Evolutionary conservation across 2,113 vertebrate species (phyloP), one percentile per base, ranked within the genome.

Genomic region (Pitta sordida): DNA sequence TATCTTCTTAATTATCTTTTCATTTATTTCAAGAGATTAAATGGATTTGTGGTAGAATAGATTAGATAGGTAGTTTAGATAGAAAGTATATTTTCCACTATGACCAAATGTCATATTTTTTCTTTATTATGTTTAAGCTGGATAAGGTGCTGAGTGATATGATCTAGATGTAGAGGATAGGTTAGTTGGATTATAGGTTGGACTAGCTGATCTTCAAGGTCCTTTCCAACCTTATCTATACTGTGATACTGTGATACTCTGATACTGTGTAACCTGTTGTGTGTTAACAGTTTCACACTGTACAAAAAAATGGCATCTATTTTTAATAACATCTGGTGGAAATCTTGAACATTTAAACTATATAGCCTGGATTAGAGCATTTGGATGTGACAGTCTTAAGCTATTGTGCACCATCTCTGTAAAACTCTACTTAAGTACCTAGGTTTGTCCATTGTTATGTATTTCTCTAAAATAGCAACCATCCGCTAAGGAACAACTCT

Each of bases 251-350:
- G n/a, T n/a, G n/a, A n/a, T n/a, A n/a, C n/a, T n/a, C n/a, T n/a
- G n/a, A n/a, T n/a, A n/a, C n/a, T n/a, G n/a, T n/a, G 36, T 93
- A 63, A 89, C 51, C 43, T 93, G 91, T 94, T 83, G 52, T 46
- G 59, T 29, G 56, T 80, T 88, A 83, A 69, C 18, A 39, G 16
- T 80, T 43, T 95, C 65, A 44, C 63, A 36, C 36, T 91, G 21
- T 29, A 84, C 23, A 44, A 56, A 93, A 75, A 51, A 90, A 88
- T 19, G 70, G 44, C n/a, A 79, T 20, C 13, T 85, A 59, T 80
- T 86, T 77, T 91, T 67, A 62, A 69, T 41, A 92, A 36, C 16
- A 63, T 67, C 23, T 56, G 17, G 18, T 79, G 34, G 30, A 84
- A 90, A 69, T 80, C 55, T 84, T 68, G 9, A 90, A 62, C 16